Base-by-base conservation (phyloP, 1,140 invertebrate genomes). In the Hylyphantes graminicola region DNA sequence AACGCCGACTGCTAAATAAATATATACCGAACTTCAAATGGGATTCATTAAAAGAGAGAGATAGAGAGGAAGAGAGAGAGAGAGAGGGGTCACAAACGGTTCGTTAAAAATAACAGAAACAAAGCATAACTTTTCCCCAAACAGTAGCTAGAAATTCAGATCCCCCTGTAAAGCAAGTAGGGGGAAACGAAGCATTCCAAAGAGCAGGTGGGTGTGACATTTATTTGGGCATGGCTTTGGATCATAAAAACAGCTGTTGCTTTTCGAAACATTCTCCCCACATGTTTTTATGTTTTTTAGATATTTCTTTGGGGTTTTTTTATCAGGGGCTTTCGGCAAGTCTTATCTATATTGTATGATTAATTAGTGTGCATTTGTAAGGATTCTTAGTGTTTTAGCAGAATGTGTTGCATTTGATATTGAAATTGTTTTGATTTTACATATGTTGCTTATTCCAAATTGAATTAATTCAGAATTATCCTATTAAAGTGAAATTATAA, bases 201-300 rank as follows among this genome's bases (percentile, higher is more conserved):
- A 74, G 55, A 74, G 72, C 72, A 74, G 72, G 72, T 74, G 72
- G 72, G 72, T 74, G 72, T 74, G 72, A 74, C 72, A 74, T 74
- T 74, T 74, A 74, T 74, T 55, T 74, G 54, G 55, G 72, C 72
- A 74, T 53, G 54, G 72, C 54, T 57, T 57, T 74, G 51, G 68
- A 48, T 74, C 57, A 74, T 53, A 74, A 53, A 10, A 48, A 74
- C 72, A 74, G 72, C 72, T 74, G 72, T 74, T 50, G 35, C 35
- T 74, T 74, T 74, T 74, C 72, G 54, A 74, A 53, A 74, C 17
- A 17, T 19, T 19, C 17, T 21, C 55, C 6, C 51, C 48, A 11
- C 15, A 0, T 51, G 67, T 57, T 74, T 59, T 74, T 74, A 51
- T 51, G n/a, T 35, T 13, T 57, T 15, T 15, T 0, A 35, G 35